Conservation (phyloP, 1,140 invertebrate genomes). For the Cydia strobilella region DNA sequence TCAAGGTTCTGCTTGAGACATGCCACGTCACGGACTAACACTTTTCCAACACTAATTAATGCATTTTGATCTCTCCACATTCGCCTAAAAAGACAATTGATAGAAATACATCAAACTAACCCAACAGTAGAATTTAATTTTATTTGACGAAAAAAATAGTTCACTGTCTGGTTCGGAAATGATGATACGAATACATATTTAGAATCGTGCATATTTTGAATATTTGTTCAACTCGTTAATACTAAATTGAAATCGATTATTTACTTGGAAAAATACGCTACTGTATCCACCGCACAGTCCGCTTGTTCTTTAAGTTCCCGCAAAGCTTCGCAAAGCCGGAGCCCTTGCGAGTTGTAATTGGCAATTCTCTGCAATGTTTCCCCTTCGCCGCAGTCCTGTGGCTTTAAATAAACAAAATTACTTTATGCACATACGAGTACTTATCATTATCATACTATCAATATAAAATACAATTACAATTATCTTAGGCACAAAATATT, state of each 20-base stretch:
- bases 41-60: slow-evolving; percentile 63
- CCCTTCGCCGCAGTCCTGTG: slow-evolving; percentile 45
- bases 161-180: too few relatives aligned
- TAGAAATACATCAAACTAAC: neutral
- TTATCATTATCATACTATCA: too few relatives aligned
- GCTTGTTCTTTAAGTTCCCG: slow-evolving; percentile 57
- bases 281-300: slow-evolving; percentile 52
- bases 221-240: neutral
- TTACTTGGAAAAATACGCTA: slow-evolving; percentile 66
- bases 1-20: slow-evolving; percentile 59
- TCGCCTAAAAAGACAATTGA: slow-evolving; percentile 45
- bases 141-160: too few relatives aligned
- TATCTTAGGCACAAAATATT: neutral
- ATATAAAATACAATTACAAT: too few relatives aligned
- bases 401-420: slow-evolving; percentile 20
- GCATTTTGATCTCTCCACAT: slow-evolving; percentile 56
- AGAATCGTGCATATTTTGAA: too few relatives aligned
- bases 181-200: too few relatives aligned
- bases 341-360: slow-evolving; percentile 60
- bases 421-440: neutral
- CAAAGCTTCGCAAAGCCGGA: slow-evolving; percentile 62
- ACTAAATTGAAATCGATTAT: neutral
- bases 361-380: slow-evolving; percentile 57
- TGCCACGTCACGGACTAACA: slow-evolving; percentile 62
- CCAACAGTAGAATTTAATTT: neutral